Base-by-base conservation (phyloP, 2,888 invertebrate genomes). In the Pegoplata infirma region DNA sequence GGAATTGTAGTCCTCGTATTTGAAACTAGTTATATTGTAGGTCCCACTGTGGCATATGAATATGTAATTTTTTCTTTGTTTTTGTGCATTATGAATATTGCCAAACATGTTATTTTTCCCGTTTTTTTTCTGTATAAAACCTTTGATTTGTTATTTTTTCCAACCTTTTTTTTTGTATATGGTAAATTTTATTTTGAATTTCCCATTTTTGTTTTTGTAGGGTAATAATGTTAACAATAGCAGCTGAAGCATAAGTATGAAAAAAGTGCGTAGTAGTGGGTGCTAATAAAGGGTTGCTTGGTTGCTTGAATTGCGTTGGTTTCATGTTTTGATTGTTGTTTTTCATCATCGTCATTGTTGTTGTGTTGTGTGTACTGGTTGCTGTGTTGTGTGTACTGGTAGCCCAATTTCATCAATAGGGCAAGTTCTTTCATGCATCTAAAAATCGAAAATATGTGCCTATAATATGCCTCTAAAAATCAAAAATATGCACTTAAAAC, bases 211-310 rank as follows among this genome's bases (percentile, higher is more conserved):
- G 10, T 46, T 51, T 55, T 53, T 63, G 46, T 55, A n/a, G n/a
- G n/a, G n/a, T n/a, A n/a, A n/a, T 46, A n/a, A 46, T 59, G 51
- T 46, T 59, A 55, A 36, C 61, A 55, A 55, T 53, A 59, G 28
- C 36, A 28, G 5, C 10, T 8, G n/a, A 17, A n/a, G n/a, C 19
- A 47, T 28, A 44, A 44, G 8, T 5, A 47, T 17, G 23, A 55
- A 16, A 46, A 46, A 44, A 61, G 32, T 58, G 14, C 46, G 21
- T 61, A 17, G 32, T 25, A 58, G 71, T 66, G 61, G 36, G 71
- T 66, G 71, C 71, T 61, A 72, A 76, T 71, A 71, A 71, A 61
- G 61, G 40, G 40, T 71, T 64, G 69, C 16, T n/a, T 44, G n/a
- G 55, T 28, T 14, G 23, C 17, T 61, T 12, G 17, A 19, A 23